phyloP scores from a whole-genome alignment of 2,113 vertebrate genomes.

The Megalops atlanticus region DNA sequence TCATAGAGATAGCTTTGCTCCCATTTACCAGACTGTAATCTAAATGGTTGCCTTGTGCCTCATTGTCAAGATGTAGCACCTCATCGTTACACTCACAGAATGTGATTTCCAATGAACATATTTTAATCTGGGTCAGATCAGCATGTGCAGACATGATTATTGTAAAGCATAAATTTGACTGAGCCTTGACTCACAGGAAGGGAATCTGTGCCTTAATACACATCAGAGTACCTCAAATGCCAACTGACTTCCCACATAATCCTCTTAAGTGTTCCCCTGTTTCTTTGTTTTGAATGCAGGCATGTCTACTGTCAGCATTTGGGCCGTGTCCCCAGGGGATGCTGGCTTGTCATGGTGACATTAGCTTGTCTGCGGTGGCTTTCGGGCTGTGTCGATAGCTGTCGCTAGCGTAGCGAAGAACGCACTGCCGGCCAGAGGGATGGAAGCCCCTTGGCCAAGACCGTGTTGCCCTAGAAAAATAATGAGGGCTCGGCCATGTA shows the following conservation, averaged over 20 bases:
- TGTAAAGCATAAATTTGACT: not conserved
- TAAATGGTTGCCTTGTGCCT: not conserved
- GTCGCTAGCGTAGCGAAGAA: conserved; percentile 11
- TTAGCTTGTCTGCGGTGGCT: conserved; percentile 5
- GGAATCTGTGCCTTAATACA: not conserved
- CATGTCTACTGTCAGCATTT: conserved; percentile 17
- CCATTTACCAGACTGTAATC: not conserved
- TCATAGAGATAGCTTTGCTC: too few species aligned
- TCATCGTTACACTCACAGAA: too few species aligned
- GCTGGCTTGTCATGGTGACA: conserved; percentile 9
- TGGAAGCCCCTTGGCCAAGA: conserved; percentile 12
- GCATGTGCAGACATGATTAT: too few species aligned
- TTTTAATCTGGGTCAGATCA: conserved; percentile 1
- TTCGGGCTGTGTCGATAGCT: conserved; percentile 22
- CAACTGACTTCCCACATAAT: not conserved
- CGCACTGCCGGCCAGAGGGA: conserved; percentile 15
- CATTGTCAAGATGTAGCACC: too few species aligned
- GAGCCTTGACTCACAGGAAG: not conserved
- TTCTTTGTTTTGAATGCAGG: conserved; percentile 19
- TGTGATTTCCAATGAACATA: not conserved
- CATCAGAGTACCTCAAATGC: not conserved
- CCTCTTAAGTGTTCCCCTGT: not conserved
- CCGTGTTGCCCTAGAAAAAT: conserved; percentile 33
- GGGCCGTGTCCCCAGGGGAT: conserved; percentile 7
- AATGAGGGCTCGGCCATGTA: conserved; percentile 26